These are phyloP conservation scores for Cebidichthys violaceus DNA, from an alignment of 2,113 vertebrate species.

Conservation along the genomic window DNA sequence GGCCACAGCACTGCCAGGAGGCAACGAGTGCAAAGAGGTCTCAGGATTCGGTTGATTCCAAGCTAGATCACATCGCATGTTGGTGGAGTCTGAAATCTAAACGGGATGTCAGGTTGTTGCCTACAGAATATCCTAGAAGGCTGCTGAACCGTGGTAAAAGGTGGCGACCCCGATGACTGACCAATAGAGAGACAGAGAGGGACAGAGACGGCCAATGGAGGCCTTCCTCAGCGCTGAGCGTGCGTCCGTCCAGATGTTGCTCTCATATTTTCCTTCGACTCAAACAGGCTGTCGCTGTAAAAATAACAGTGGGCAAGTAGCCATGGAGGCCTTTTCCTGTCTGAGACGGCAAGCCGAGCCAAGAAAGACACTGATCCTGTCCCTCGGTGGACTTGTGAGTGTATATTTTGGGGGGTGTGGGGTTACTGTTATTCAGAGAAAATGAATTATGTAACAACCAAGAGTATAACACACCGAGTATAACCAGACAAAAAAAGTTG, in stretches of 20 bases:
- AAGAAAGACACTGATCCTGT: neutral
- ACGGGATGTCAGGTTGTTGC: neutral
- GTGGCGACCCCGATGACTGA: constrained; percentile 21
- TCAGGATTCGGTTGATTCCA: constrained; percentile 11
- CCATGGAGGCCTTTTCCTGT: constrained; percentile 50
- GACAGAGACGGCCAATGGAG: constrained; percentile 34
- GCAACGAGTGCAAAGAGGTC: neutral
- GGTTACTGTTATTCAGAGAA: neutral
- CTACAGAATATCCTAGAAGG: constrained; percentile 34
- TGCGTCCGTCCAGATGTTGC: constrained; percentile 74
- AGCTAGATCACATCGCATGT: neutral
- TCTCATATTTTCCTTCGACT: constrained; percentile 76
- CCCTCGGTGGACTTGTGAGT: neutral
- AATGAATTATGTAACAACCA: neutral
- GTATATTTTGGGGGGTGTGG: neutral
- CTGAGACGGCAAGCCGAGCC: constrained; percentile 15
- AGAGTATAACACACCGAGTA: neutral
- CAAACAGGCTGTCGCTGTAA: constrained; percentile 57
- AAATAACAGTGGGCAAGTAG: constrained; percentile 60
- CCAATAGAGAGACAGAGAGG: constrained; percentile 27
- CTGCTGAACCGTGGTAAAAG: constrained; percentile 13
- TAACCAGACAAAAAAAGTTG: neutral
- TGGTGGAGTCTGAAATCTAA: neutral
- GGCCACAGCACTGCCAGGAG: constrained; percentile 11
- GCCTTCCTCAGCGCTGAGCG: constrained; percentile 44